A percentile compares a stretch with the other conserved stretches of the same genome.
These are phyloP conservation scores for Gnatocerus cornutus DNA, from an alignment of 2,888 invertebrate genomes.

Conservation along the genomic window DNA sequence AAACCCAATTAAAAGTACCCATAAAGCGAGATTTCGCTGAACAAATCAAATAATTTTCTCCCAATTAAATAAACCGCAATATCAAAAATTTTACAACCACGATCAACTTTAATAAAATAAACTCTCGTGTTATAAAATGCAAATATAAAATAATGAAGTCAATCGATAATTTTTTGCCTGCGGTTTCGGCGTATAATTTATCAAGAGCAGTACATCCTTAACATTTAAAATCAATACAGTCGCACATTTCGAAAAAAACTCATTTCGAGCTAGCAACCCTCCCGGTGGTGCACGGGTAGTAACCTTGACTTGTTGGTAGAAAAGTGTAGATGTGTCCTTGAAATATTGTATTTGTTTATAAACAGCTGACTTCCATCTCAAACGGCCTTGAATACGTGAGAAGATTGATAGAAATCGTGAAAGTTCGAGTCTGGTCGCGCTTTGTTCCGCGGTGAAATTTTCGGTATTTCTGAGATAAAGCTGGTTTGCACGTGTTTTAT, in stretches of 20 bases:
- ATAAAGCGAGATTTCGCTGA: conserved; percentile 1
- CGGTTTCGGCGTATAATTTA: conserved; percentile 40
- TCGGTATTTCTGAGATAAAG: conserved; percentile 19
- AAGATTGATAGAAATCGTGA: conserved; percentile 20
- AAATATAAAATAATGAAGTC: conserved; percentile 38
- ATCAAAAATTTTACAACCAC: conserved; percentile 16
- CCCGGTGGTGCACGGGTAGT: conserved; percentile 23
- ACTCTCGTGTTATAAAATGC: conserved; percentile 29
- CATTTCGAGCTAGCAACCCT: neutral
- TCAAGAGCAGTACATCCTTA: conserved; percentile 30
- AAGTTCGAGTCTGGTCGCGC: conserved; percentile 16
- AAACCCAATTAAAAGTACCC: neutral
- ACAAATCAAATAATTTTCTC: conserved; percentile 24
- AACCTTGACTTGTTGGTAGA: conserved; percentile 38
- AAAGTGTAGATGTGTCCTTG: conserved; percentile 45
- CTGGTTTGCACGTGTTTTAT: conserved; percentile 14
- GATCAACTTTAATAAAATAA: conserved; percentile 19
- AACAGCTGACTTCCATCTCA: conserved; percentile 53
- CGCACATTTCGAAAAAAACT: conserved; percentile 3
- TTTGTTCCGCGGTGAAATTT: conserved; percentile 7
- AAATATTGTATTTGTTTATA: conserved; percentile 53
- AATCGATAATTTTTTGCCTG: conserved; percentile 44
- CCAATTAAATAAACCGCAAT: conserved; percentile 14
- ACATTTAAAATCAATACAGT: conserved; percentile 38
- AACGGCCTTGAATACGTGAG: conserved; percentile 32